Conservation (phyloP, 1,140 invertebrate species). For the Lucilia sericata region DNA sequence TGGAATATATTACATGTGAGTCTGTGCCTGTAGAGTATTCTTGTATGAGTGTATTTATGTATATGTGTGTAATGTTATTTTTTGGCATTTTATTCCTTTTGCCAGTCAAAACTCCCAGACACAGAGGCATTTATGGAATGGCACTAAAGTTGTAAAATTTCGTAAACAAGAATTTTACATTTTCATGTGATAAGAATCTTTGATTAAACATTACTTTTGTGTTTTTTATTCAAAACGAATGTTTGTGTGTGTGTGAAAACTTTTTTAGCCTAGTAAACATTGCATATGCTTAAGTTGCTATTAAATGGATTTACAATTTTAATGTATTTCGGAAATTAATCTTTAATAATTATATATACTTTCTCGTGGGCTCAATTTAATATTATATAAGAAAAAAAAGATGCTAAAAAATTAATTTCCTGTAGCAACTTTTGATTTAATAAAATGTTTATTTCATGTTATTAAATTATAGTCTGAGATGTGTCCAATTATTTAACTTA, state of each 20-base stretch:
- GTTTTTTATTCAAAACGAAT: background rate
- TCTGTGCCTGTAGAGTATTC: background rate
- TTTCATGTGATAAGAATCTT: constrained; percentile 43
- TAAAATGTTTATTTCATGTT: no score
- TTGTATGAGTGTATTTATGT: background rate
- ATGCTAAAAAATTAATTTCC: background rate
- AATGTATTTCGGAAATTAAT: constrained; percentile 22
- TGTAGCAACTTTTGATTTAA: no score
- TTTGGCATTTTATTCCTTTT: background rate
- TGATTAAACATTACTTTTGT: constrained; percentile 18
- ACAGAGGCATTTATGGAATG: constrained; percentile 36
- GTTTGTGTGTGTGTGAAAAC: background rate
- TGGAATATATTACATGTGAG: background rate
- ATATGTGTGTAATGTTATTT: background rate
- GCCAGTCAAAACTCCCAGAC: constrained; percentile 27
- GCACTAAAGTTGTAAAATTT: constrained; percentile 42
- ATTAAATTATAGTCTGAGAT: no score
- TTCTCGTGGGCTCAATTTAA: no score
- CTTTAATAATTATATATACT: background rate
- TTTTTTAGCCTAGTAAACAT: background rate
- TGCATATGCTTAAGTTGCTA: background rate
- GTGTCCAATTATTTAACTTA: no score
- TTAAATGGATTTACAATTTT: constrained; percentile 36
- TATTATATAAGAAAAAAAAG: no score
- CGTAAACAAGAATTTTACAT: constrained; percentile 42